Percentiles rank a stretch among this genome's conserved stretches.
Conservation (phyloP, 2,888 invertebrate genomes). For the Phortica okadai region DNA sequence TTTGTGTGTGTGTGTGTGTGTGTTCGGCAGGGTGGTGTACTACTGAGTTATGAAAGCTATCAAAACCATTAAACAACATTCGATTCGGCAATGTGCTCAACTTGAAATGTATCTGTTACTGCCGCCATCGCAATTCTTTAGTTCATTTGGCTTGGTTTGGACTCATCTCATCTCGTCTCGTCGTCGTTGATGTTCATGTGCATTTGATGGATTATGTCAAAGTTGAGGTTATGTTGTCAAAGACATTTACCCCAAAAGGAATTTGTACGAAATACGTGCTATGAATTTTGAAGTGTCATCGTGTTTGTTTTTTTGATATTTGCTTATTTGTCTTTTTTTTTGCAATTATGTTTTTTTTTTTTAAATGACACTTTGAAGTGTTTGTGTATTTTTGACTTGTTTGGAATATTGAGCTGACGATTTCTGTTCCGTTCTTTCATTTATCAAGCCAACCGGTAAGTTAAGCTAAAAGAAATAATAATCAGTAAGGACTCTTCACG, state of each 20-base stretch:
- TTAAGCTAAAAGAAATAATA: too few relatives aligned
- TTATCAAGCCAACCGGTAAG: too few relatives aligned
- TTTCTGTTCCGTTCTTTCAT: too few relatives aligned
- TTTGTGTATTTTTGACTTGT: too few relatives aligned
- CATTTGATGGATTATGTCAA: slow-evolving; percentile 34
- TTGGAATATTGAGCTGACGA: too few relatives aligned
- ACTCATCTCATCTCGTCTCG: not conserved
- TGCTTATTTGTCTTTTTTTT: not conserved
- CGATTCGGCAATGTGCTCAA: slow-evolving; percentile 35
- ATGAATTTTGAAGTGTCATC: not conserved
- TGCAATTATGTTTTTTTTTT: too few relatives aligned
- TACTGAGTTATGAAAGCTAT: slow-evolving; percentile 47
- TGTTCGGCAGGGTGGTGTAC: slow-evolving; percentile 1
- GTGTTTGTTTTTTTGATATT: not conserved
- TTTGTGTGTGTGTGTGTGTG: not conserved
- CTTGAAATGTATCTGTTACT: slow-evolving; percentile 14
- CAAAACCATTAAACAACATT: slow-evolving; percentile 50
- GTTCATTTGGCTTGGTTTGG: not conserved
- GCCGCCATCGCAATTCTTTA: not conserved
- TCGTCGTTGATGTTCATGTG: slow-evolving; percentile 4
- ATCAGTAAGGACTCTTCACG: too few relatives aligned
- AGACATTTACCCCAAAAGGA: not conserved
- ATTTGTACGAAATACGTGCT: not conserved
- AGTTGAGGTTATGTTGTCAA: slow-evolving; percentile 23
- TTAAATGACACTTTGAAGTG: too few relatives aligned